These are phyloP conservation scores for Digitonthophagus gazella DNA, from an alignment of 2,888 invertebrate species.

Conservation along the genomic window DNA sequence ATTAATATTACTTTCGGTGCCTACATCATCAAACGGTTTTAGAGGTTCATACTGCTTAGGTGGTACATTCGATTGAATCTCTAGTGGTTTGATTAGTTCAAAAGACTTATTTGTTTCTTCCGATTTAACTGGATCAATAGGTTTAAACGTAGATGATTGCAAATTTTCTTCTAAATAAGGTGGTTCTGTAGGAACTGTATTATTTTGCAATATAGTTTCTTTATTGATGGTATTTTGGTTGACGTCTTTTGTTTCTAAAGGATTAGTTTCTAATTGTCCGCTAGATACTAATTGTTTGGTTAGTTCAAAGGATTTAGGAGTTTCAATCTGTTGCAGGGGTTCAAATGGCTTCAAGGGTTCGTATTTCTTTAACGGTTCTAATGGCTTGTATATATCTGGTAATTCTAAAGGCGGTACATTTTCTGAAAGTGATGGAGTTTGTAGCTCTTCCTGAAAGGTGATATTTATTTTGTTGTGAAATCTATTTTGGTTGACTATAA, in stretches of 20 bases:
- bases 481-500: not conserved
- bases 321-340: conserved; percentile 44
- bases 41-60: conserved; percentile 18
- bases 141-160: not conserved
- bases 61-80: conserved; percentile 16
- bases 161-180: not conserved
- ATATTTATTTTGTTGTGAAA: not conserved
- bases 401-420: conserved; percentile 1
- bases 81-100: conserved; percentile 20
- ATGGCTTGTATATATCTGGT: conserved; percentile 33
- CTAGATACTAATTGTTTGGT: conserved; percentile 39
- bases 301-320: conserved; percentile 46
- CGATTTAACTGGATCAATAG: not conserved
- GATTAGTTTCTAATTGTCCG: conserved; percentile 6
- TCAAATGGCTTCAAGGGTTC: conserved; percentile 44
- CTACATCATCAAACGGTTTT: conserved; percentile 10
- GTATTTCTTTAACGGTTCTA: conserved; percentile 35
- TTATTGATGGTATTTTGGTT: not conserved
- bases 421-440: not conserved
- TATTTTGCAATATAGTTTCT: not conserved
- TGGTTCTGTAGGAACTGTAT: not conserved
- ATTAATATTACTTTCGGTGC: not conserved
- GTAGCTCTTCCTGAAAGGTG: conserved; percentile 2
- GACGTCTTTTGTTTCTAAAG: not conserved
- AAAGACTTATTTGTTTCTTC: conserved; percentile 17